Percentiles rank a stretch among this genome's conserved stretches.
These are phyloP conservation scores for Sturnira hondurensis DNA, from an alignment of 2,113 vertebrate species.

Conservation along the genomic window DNA sequence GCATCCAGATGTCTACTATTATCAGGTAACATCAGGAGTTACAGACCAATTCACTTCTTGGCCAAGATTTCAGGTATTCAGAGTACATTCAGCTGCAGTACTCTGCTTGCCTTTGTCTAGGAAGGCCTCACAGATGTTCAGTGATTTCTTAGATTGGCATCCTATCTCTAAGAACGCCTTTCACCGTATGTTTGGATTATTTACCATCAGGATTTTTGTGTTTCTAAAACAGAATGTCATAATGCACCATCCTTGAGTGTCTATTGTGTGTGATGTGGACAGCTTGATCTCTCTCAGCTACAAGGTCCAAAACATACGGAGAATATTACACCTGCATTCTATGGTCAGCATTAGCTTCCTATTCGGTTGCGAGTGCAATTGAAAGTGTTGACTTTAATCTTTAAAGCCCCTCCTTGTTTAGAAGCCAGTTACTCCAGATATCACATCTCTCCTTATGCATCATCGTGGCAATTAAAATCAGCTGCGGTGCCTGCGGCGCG, in stretches of 20 bases:
- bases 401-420: slow-evolving; percentile 66
- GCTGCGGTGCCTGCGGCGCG: background rate
- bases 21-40: background rate
- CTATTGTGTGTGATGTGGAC: background rate
- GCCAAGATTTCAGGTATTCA: background rate
- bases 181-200: background rate
- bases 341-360: slow-evolving; percentile 43
- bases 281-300: slow-evolving; percentile 5
- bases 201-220: background rate
- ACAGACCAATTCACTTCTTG: background rate
- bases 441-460: slow-evolving; percentile 64
- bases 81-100: background rate
- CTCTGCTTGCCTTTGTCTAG: background rate
- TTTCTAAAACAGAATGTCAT: background rate
- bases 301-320: slow-evolving; percentile 51
- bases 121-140: background rate
- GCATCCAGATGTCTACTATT: background rate
- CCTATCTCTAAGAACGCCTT: background rate
- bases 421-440: slow-evolving; percentile 46
- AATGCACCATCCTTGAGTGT: background rate
- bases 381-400: slow-evolving; percentile 72
- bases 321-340: slow-evolving; percentile 52
- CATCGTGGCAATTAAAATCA: slow-evolving; percentile 61
- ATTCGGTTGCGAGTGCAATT: slow-evolving; percentile 38
- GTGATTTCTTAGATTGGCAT: background rate